A percentile compares a stretch with the other conserved stretches of the same genome.
Conservation (phyloP, 2,113 vertebrate genomes). For the Myrmecophaga tridactyla region DNA sequence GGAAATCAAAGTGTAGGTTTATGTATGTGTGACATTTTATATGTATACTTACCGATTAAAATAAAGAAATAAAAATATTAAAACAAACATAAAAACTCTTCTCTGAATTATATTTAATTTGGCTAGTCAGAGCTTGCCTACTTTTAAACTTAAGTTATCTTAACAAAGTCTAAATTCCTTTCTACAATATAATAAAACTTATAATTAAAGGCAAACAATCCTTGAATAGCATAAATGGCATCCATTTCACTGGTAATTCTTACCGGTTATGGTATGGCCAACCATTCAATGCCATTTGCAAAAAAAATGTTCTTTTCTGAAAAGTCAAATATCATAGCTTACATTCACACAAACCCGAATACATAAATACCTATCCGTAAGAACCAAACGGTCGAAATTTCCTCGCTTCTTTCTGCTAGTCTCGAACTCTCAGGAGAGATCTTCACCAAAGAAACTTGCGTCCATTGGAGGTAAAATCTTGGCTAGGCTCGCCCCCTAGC, state of each 20-base stretch:
- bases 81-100: constrained; percentile 68
- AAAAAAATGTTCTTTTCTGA: constrained; percentile 86
- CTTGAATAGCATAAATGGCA: constrained; percentile 77
- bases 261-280: constrained; percentile 95
- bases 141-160: constrained; percentile 74
- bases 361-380: constrained; percentile 99
- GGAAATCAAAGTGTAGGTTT: constrained; percentile 67
- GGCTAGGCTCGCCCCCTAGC: constrained; percentile 98
- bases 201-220: constrained; percentile 79
- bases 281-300: constrained; percentile 87
- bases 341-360: constrained; percentile 99
- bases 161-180: constrained; percentile 76
- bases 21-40: constrained; percentile 46
- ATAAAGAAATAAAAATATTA: constrained; percentile 63
- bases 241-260: constrained; percentile 85
- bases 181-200: constrained; percentile 72
- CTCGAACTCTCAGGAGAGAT: constrained; percentile 96
- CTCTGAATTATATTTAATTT: constrained; percentile 78
- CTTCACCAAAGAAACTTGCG: constrained; percentile 97
- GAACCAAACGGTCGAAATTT: constrained; percentile 99
- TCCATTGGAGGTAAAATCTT: constrained; percentile 95
- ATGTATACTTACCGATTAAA: constrained; percentile 84
- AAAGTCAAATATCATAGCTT: constrained; percentile 92
- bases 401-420: constrained; percentile 98
- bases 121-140: constrained; percentile 80